These are phyloP conservation scores for Papilio polytes DNA, from an alignment of 1,140 invertebrate genomes.

Conservation along the genomic window DNA sequence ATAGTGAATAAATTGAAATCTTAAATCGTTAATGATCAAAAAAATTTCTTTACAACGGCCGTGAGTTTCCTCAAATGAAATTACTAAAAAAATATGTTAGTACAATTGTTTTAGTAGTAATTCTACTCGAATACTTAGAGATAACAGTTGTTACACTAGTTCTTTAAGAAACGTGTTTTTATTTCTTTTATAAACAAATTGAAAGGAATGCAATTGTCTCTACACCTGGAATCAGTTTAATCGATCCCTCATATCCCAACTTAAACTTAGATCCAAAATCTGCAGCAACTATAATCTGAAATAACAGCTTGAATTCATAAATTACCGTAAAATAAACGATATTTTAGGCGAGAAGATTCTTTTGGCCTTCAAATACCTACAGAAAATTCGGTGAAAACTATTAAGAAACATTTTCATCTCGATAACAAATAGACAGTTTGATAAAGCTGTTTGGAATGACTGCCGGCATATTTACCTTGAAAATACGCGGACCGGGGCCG, in stretches of 20 bases:
- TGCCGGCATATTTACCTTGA: constrained; percentile 51
- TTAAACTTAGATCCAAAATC: neutral
- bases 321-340: neutral
- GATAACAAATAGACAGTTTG: constrained; percentile 29
- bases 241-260: neutral
- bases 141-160: too few relatives aligned
- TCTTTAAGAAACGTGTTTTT: too few relatives aligned
- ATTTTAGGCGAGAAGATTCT: neutral
- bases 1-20: too few relatives aligned
- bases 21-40: too few relatives aligned
- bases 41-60: neutral
- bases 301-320: neutral
- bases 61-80: neutral
- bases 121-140: too few relatives aligned
- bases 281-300: neutral
- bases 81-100: neutral
- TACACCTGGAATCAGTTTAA: too few relatives aligned
- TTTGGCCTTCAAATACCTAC: neutral
- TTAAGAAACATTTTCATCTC: constrained; percentile 29
- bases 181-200: too few relatives aligned
- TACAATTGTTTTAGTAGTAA: too few relatives aligned
- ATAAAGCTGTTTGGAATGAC: constrained; percentile 25
- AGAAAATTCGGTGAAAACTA: constrained; percentile 8
- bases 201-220: too few relatives aligned
- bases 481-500: constrained; percentile 39